phyloP scores from a whole-genome alignment of 1,140 invertebrate genomes.

The Potamilus streckersoni region DNA sequence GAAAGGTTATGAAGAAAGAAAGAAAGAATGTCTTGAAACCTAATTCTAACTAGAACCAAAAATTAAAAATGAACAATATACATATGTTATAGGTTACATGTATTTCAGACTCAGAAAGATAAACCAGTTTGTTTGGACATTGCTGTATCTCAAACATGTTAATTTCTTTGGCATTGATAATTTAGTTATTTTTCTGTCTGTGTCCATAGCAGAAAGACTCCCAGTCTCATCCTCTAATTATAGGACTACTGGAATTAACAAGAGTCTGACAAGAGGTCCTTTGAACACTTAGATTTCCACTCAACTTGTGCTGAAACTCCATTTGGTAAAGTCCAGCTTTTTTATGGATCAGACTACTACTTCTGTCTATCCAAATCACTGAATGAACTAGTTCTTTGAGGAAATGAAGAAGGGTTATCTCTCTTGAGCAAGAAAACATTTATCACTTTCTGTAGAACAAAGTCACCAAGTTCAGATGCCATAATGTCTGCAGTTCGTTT shows the following conservation, averaged over 20 bases:
- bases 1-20: too few species aligned
- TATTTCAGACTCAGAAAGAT: too few species aligned
- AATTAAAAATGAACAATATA: too few species aligned
- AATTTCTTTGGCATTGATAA: too few species aligned
- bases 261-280: conserved; percentile 15
- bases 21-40: too few species aligned
- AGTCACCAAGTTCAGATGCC: conserved; percentile 18
- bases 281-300: conserved; percentile 3
- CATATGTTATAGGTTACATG: too few species aligned
- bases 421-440: conserved; percentile 25
- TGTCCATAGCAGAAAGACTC: conserved; percentile 22
- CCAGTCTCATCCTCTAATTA: conserved; percentile 1
- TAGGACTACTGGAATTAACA: conserved; percentile 9
- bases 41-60: too few species aligned
- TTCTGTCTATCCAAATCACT: neutral
- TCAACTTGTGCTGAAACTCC: conserved; percentile 40
- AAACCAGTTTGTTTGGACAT: too few species aligned
- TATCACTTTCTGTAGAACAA: conserved; percentile 27
- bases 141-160: too few species aligned
- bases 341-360: neutral
- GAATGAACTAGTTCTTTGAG: neutral
- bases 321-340: conserved; percentile 17
- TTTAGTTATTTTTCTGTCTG: neutral
- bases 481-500: neutral
- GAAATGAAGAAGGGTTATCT: conserved; percentile 6